phyloP scores from a whole-genome alignment of 2,797 vertebrate genomes.

The Dendrocincla fuliginosa region DNA sequence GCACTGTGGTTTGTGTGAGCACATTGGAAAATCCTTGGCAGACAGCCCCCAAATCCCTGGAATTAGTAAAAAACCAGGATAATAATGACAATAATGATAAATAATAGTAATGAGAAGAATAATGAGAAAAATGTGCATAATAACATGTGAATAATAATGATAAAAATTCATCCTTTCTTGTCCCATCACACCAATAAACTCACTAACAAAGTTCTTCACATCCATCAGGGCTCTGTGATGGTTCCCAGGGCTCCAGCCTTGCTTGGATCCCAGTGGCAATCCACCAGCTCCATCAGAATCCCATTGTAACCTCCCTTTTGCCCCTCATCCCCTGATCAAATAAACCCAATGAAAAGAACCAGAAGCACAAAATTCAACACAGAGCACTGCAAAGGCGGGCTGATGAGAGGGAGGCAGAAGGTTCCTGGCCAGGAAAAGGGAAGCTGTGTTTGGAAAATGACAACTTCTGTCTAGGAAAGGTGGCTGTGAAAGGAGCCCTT shows the following conservation, averaged over 20 bases:
- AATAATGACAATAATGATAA: neutral
- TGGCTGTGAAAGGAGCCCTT: slow-evolving; percentile 53
- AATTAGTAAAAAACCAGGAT: neutral
- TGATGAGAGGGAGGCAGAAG: slow-evolving; percentile 19
- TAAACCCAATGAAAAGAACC: neutral
- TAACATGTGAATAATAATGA: neutral
- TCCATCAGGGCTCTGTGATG: accelerated
- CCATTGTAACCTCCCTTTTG: accelerated
- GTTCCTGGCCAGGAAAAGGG: slow-evolving; percentile 19
- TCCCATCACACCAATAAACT: too few species aligned
- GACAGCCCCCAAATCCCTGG: accelerated
- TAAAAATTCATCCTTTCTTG: neutral
- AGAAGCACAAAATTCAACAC: neutral
- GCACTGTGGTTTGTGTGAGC: accelerated
- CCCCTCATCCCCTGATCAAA: neutral
- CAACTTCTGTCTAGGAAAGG: slow-evolving; percentile 67
- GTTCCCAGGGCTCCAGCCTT: neutral
- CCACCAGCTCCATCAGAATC: neutral
- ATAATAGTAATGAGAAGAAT: neutral
- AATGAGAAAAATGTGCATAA: neutral
- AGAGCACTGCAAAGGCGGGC: slow-evolving; percentile 6
- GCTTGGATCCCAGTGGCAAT: neutral
- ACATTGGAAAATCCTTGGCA: accelerated
- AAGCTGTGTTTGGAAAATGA: slow-evolving; percentile 43
- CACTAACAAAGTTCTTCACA: accelerated